Evolutionary conservation across 2,888 invertebrate species (phyloP), one percentile per base, ranked within the genome.

Genomic region (Lasius fuliginosus): DNA sequence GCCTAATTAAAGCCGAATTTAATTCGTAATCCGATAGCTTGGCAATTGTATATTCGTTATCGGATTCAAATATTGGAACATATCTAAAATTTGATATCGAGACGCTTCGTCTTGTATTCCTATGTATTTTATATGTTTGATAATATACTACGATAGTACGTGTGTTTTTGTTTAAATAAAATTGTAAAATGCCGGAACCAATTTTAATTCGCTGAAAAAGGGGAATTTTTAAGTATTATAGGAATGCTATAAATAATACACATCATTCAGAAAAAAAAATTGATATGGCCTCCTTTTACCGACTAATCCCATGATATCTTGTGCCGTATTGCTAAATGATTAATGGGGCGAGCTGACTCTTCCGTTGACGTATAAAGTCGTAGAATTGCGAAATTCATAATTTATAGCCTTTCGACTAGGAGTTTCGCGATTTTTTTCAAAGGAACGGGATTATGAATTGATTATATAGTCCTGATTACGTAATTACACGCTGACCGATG

Each of bases 301-400:
- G 46, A 27, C 60, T 65, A 81, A 81, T 71, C 71, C 79, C 73
- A 71, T 46, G 71, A 81, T 60, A 71, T 71, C 71, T 36, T 60
- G 23, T 71, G 79, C 79, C 33, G 42, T 12, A 23, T 42, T 23
- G 23, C 23, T 81, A 71, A 71, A 23, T 81, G 79, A 81, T 81
- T 81, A 81, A 81, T 81, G 79, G 71, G 36, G 60, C 79, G 60
- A 60, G 79, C 73, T 71, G 79, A 81, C 69, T 81, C 79, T 49
- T 60, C 60, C 79, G 79, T 81, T 81, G 79, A 81, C 73, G 73
- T 60, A 79, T 60, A 60, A 60, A 81, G 79, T 71, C 46, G 33
- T 81, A 81, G 73, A 81, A 81, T 81, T 81, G 73, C 46, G 79
- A 81, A 81, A 81, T 81, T 81, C 73, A 81, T 81, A 81, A 81